phyloP scores from a whole-genome alignment of 2,888 invertebrate species.

The Phymatocera aterrima region DNA sequence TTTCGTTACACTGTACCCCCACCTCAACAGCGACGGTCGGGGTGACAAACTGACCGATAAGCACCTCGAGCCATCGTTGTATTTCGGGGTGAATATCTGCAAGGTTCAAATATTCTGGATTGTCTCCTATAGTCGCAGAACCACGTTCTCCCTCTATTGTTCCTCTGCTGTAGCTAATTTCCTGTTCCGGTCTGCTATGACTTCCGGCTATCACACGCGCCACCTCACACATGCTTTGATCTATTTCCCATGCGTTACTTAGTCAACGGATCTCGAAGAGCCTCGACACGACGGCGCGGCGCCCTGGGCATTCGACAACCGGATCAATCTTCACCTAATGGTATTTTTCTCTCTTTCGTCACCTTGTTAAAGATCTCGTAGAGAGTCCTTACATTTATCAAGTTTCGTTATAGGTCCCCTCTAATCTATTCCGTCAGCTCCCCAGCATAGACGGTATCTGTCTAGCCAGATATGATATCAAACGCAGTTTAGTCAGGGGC shows the following conservation, averaged over 20 bases:
- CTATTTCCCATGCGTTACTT: conserved; percentile 51
- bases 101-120: conserved; percentile 21
- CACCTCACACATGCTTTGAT: conserved; percentile 50
- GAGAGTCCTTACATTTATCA: conserved; percentile 27
- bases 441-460: not conserved
- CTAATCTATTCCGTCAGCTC: not conserved
- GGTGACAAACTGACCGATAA: conserved; percentile 14
- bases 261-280: conserved; percentile 54
- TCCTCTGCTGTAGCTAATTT: conserved; percentile 63
- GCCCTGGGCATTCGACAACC: not conserved
- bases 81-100: conserved; percentile 9
- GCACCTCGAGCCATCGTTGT: conserved; percentile 15
- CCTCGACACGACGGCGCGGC: not conserved
- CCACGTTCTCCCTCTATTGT: conserved; percentile 48
- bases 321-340: conserved; percentile 10
- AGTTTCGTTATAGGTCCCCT: not conserved
- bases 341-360: not conserved
- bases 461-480: conserved; percentile 27
- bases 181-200: conserved; percentile 67
- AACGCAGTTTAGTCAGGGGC: conserved; percentile 41
- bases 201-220: conserved; percentile 61
- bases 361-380: conserved; percentile 11
- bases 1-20: not conserved
- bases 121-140: not conserved
- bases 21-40: not conserved